Base-by-base conservation (phyloP, 53 echinoderm and acorn worm genomes). In the Henricia sp. region DNA sequence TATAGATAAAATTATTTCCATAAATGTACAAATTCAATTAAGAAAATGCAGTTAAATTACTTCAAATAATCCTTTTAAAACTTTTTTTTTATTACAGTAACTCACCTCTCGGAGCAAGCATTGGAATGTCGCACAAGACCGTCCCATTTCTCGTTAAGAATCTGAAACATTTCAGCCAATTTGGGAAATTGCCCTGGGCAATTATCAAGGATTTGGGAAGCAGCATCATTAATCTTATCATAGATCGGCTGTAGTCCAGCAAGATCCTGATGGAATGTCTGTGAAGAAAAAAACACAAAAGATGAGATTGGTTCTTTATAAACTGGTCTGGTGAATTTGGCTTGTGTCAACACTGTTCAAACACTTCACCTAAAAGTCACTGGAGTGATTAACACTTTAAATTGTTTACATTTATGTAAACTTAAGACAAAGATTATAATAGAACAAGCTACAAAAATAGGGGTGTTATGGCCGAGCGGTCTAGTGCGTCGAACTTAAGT, bases 201-300 rank as follows among this genome's bases (percentile, higher is more conserved):
- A 3, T 76, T 42, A 1, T 71, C 67, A 54, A 86, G 86, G 32
- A 67, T 37, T 41, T 76, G 53, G 75, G 67, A 34, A 0, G 33
- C 67, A 13, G 67, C 86, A 36, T 67, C 54, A 44, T 68, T 74
- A 67, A 86, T 62, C 27, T 86, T 84, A 29, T 83, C 77, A 28
- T 90, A 83, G 33, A 85, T 67, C 20, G 90, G 92, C 50, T 89
- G 68, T 23, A 87, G 83, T 3, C 85, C 88, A 38, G 92, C 88
- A 43, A 92, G 82, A 65, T 63, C 53, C 74, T 58, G 20, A 37
- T 94, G 94, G 84, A 89, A 89, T 89, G 91, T 91, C 94, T 94
- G 38, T 8, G 51, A 6, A 17, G 53, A 73, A 82, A n/a, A n/a
- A 46, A 59, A 63, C 32, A 67, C 37, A 2, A 37, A 19, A n/a